Evolutionary conservation across 92 coral and sea anemone species (phyloP).

Genomic region (Phenganax marumi): DNA sequence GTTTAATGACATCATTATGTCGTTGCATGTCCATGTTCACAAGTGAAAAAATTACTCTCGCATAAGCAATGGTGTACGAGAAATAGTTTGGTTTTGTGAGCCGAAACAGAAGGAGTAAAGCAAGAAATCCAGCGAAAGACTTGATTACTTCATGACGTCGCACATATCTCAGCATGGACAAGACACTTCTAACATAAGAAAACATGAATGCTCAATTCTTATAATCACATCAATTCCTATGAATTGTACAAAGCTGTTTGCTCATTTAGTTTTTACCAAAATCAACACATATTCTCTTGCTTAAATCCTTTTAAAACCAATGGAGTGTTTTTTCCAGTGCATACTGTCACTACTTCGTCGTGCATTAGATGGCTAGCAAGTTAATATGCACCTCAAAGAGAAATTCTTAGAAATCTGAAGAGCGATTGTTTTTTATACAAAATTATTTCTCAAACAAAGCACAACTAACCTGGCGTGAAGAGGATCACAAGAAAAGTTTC

Average conservation of each 20-base stretch:
- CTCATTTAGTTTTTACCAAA: no score
- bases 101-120: constrained; percentile 18
- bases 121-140: constrained; percentile 11
- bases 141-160: constrained; percentile 23
- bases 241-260: background rate
- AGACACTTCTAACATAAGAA: constrained; percentile 8
- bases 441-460: background rate
- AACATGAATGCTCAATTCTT: background rate
- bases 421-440: background rate
- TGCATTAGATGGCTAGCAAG: no score
- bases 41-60: constrained; percentile 9
- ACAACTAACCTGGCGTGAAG: constrained; percentile 1
- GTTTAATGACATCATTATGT: constrained; percentile 29
- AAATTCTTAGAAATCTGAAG: no score
- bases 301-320: no score
- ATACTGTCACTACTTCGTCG: no score
- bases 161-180: constrained; percentile 7
- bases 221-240: background rate
- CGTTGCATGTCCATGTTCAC: constrained; percentile 41
- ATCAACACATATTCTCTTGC: no score
- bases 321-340: no score
- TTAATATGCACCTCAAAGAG: no score
- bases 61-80: constrained; percentile 35
- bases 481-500: constrained; percentile 8
- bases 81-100: constrained; percentile 30